phyloP scores from a whole-genome alignment of 2,113 vertebrate genomes.

The Xiphophorus hellerii region DNA sequence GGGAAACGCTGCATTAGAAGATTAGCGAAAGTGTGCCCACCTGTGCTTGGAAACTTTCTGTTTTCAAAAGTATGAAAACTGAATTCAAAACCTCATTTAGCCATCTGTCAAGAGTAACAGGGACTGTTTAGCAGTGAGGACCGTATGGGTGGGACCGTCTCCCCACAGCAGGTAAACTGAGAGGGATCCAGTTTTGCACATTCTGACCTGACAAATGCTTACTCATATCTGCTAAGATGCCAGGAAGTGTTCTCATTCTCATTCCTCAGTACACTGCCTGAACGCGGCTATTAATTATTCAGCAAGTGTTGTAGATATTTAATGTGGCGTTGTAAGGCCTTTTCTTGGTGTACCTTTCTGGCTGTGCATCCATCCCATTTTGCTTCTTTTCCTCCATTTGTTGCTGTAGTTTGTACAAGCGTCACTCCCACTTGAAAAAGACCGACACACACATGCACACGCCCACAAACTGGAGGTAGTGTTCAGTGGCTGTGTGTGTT shows the following conservation, averaged over 20 bases:
- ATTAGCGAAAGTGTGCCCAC: too few species aligned
- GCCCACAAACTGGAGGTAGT: constrained; percentile 7
- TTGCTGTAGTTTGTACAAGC: constrained; percentile 12
- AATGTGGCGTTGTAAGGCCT: constrained; percentile 66
- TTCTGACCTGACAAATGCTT: constrained; percentile 62
- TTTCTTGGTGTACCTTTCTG: constrained; percentile 33
- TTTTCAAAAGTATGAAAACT: too few species aligned
- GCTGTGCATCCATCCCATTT: constrained; percentile 20
- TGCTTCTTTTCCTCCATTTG: constrained; percentile 25
- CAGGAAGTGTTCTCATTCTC: constrained; percentile 61
- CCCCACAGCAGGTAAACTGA: constrained; percentile 27
- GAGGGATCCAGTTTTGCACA: constrained; percentile 56
- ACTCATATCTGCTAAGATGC: constrained; percentile 71
- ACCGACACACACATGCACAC: neutral
- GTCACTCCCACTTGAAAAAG: constrained; percentile 33
- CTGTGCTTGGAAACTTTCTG: too few species aligned
- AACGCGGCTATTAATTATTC: constrained; percentile 71
- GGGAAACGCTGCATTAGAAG: too few species aligned
- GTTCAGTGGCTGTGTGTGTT: constrained; percentile 20
- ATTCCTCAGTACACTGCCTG: constrained; percentile 52
- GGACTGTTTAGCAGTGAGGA: constrained; percentile 27
- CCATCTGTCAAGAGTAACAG: constrained; percentile 34
- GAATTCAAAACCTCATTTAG: neutral
- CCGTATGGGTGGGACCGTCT: constrained; percentile 50
- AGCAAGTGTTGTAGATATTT: constrained; percentile 70